These are phyloP conservation scores for Antedon mediterranea DNA, from an alignment of 53 echinoderm and acorn worm species.

Conservation along the genomic window DNA sequence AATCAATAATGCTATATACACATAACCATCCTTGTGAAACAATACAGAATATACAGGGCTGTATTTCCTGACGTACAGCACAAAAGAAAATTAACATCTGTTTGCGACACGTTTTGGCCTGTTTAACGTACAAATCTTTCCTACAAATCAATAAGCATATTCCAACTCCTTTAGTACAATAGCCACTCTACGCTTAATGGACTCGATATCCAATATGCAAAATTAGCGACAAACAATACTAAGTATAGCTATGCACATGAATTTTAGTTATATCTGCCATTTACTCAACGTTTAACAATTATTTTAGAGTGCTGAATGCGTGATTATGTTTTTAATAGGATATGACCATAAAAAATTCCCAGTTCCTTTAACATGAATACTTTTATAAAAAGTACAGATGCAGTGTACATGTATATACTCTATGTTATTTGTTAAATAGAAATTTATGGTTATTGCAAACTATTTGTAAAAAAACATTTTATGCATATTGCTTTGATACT, in stretches of 20 bases:
- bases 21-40: background rate
- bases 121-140: background rate
- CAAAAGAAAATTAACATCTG: slow-evolving; percentile 1
- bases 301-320: background rate
- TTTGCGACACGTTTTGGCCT: background rate
- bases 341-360: no score
- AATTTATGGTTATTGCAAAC: no score
- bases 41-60: background rate
- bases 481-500: no score
- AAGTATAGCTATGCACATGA: background rate
- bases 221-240: background rate
- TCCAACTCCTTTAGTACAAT: background rate
- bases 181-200: background rate
- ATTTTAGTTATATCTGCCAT: background rate
- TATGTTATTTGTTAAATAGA: no score
- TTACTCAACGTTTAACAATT: background rate
- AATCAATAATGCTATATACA: background rate
- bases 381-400: no score
- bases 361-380: no score
- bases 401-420: no score
- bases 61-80: background rate
- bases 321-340: background rate
- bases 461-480: no score
- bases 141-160: background rate
- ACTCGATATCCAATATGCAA: background rate